phyloP scores from a whole-genome alignment of 2,797 vertebrate species.

The Dallia pectoralis region DNA sequence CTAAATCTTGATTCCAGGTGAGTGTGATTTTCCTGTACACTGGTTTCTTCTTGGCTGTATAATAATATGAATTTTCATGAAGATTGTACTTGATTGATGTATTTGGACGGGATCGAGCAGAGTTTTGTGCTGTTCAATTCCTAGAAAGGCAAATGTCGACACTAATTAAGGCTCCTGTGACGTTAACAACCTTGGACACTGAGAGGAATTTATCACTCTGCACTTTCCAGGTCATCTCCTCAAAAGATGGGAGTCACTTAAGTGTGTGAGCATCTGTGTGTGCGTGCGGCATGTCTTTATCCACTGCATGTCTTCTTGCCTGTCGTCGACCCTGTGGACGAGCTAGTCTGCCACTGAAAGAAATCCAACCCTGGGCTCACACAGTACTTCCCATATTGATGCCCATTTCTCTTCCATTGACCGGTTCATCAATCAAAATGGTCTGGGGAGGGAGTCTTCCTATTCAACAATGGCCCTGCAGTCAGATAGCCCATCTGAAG shows the following conservation, averaged over 20 bases:
- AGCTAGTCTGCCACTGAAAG: not conserved
- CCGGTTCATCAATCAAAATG: not conserved
- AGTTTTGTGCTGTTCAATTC: not conserved
- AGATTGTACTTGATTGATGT: not conserved
- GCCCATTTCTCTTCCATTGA: not conserved
- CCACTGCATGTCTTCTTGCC: no score
- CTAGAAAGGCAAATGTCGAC: not conserved
- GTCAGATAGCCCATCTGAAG: not conserved
- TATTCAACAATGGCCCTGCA: not conserved
- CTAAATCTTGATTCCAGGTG: no score
- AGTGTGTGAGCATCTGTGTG: not conserved
- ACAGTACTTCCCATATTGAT: not conserved
- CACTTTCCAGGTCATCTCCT: not conserved
- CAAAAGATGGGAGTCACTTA: not conserved
- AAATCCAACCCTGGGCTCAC: not conserved
- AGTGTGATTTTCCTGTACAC: conserved; percentile 2
- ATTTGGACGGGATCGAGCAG: not conserved
- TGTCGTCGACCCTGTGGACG: not conserved
- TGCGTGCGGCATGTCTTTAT: not conserved
- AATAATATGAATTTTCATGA: conserved; percentile 2
- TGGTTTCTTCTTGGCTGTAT: conserved; percentile 7
- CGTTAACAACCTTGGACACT: not conserved
- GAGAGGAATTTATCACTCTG: not conserved
- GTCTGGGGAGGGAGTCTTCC: not conserved
- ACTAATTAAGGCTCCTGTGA: not conserved